A percentile compares a stretch with the other conserved stretches of the same genome.
Conservation (phyloP, 1,140 invertebrate genomes). For the Spodoptera frugiperda region DNA sequence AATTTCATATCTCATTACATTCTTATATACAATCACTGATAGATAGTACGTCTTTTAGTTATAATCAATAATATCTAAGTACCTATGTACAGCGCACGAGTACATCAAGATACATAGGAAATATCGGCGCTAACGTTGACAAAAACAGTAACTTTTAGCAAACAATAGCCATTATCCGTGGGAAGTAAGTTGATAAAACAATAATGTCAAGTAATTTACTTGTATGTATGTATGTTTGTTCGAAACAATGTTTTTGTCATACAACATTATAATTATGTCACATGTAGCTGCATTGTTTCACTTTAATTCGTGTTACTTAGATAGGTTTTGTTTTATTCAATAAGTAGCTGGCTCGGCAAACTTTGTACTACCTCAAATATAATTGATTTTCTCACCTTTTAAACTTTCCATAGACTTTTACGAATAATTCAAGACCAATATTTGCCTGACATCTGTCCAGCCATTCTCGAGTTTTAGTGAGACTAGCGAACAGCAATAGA, state of each 20-base stretch:
- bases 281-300: background rate
- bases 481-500: no score
- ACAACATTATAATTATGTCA: slow-evolving; percentile 19
- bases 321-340: background rate
- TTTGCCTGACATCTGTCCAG: no score
- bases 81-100: background rate
- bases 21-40: no score
- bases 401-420: no score
- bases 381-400: no score
- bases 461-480: no score
- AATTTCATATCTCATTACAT: no score
- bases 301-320: background rate
- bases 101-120: slow-evolving; percentile 15
- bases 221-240: slow-evolving; percentile 9
- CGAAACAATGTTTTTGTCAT: slow-evolving; percentile 15
- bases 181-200: slow-evolving; percentile 30
- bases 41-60: background rate
- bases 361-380: no score
- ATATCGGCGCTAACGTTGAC: background rate
- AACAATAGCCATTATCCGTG: slow-evolving; percentile 32
- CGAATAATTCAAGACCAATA: no score
- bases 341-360: no score
- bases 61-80: background rate
- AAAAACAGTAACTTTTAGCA: slow-evolving; percentile 31
- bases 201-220: slow-evolving; percentile 27